Evolutionary conservation across 2,888 invertebrate species (phyloP), one percentile per base, ranked within the genome.

Genomic region (Microctonus hyperodae): DNA sequence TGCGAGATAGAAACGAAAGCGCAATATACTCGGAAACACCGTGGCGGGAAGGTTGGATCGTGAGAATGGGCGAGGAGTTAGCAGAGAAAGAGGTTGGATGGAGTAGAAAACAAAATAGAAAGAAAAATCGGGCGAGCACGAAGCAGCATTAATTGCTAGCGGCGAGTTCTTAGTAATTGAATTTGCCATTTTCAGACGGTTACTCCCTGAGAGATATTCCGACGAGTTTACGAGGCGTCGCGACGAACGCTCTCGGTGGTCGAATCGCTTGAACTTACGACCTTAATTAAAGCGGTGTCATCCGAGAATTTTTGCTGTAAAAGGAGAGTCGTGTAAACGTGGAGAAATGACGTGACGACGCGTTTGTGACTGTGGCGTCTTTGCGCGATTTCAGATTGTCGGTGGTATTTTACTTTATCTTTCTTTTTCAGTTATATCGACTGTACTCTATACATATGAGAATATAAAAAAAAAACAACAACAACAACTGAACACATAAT

Each of bases 271-370:
- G 65, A 70, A 71, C 74, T 74, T 73, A 75, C 69, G 74, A 69
- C 71, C 74, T 75, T 75, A 76, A 76, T 76, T 75, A 75, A 75
- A 75, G 70, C 74, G 70, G 71, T 75, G 74, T 76, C 75, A 73
- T 74, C 75, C 68, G 64, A 74, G 69, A 70, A 69, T 58, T 61
- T 64, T 66, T 53, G 57, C 66, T 33, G 50, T 31, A 13, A 22
- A 51, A 50, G 33, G 20, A 51, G 33, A 25, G 37, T 58, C 60
- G 68, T 51, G 40, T 56, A 65, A 57, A 55, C 13, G 35, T 59
- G 62, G 33, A 55, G 62, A 60, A 31, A 64, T 51, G 55, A 53
- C 59, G 68, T 50, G 58, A 65, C 53, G 53, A 40, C 35, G 56
- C 31, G 40, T 56, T n/a, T 40, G 25, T 57, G 22, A 25, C 28